Percentiles rank a stretch among this genome's conserved stretches.
Conservation (phyloP, 2,797 vertebrate species). For the Pangasius macronema region DNA sequence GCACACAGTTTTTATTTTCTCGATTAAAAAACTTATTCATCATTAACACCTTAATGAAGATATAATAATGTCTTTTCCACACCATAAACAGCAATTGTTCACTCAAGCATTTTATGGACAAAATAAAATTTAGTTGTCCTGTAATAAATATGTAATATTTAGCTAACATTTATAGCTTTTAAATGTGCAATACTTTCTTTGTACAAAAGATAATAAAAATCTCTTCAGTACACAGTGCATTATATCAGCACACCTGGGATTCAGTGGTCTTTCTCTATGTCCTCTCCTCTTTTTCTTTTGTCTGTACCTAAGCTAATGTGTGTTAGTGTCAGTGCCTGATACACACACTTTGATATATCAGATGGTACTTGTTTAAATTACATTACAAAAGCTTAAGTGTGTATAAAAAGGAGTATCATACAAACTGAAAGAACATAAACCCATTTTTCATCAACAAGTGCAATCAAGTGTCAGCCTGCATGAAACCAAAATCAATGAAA, state of each 20-base stretch:
- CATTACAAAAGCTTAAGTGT: conserved; percentile 16
- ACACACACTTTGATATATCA: conserved; percentile 15
- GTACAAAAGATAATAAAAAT: conserved; percentile 50
- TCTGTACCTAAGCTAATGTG: not conserved
- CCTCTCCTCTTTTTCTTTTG: conserved; percentile 19
- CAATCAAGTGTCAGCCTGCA: conserved; percentile 28
- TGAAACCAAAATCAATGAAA: conserved; percentile 15
- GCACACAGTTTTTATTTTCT: conserved; percentile 16
- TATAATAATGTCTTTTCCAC: conserved; percentile 9
- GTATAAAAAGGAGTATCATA: conserved; percentile 38
- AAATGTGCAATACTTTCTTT: conserved; percentile 40
- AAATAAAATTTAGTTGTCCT: conserved; percentile 19
- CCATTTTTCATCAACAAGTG: conserved; percentile 38
- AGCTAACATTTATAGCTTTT: conserved; percentile 13
- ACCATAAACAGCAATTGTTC: conserved; percentile 14
- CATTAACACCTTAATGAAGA: not conserved
- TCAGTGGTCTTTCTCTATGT: conserved; percentile 22
- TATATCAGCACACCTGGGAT: conserved; percentile 9
- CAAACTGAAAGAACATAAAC: conserved; percentile 20
- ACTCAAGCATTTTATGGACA: conserved; percentile 29
- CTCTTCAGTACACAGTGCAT: conserved; percentile 36
- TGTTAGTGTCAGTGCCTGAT: conserved; percentile 12
- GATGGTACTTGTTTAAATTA: conserved; percentile 7
- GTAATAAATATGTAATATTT: conserved; percentile 40
- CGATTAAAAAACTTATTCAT: not conserved